Evolutionary conservation across 2,113 vertebrate species (phyloP).

Genomic region (Vidua chalybeata): DNA sequence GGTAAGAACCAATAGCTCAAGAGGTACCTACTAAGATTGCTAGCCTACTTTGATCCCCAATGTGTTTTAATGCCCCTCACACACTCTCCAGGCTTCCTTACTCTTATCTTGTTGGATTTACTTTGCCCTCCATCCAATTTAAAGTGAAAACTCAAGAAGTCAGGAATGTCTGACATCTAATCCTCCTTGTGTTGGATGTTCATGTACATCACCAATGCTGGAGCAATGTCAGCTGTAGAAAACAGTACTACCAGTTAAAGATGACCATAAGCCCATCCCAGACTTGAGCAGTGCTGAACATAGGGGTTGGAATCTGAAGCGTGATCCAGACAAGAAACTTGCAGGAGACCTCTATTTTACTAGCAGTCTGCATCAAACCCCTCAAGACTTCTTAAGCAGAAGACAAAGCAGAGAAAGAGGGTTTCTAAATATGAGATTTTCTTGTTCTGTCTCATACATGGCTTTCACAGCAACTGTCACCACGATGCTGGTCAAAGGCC

Average conservation of each 20-base stretch:
- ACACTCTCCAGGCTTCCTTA: neutral
- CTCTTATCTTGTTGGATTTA: neutral
- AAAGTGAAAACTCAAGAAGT: conserved; percentile 13
- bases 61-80: neutral
- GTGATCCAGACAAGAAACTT: neutral
- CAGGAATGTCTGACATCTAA: neutral
- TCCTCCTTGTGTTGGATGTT: neutral
- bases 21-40: neutral
- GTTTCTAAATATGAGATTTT: neutral
- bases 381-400: neutral
- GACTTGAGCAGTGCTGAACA: neutral
- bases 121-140: neutral
- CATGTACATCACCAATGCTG: neutral
- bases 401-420: neutral
- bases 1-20: neutral
- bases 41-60: neutral
- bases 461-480: neutral
- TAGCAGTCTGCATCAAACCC: neutral
- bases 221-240: neutral
- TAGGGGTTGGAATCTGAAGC: fast-evolving
- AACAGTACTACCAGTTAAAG: neutral
- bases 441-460: neutral
- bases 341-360: neutral
- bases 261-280: neutral
- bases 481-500: neutral